Base-by-base conservation (phyloP, 2,888 invertebrate genomes). In the Plebejus argus region DNA sequence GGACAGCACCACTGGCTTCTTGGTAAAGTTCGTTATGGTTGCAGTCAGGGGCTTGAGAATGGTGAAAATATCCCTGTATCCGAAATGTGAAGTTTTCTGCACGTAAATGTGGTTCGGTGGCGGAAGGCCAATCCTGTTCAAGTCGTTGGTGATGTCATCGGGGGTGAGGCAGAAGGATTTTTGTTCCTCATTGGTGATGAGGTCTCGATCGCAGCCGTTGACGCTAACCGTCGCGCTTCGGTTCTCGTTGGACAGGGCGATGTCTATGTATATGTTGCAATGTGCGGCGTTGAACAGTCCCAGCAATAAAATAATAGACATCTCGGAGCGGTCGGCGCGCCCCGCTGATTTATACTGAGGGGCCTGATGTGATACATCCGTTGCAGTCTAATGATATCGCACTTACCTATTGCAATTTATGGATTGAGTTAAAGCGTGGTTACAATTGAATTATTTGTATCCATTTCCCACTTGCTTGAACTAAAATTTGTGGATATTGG, bases 331-430 rank as follows among this genome's bases (percentile, higher is more conserved):
- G 45, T 39, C 72, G 45, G 39, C 45, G 39, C 45, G 72, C 39
- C 39, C 20, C 20, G 72, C 18, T 20, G 72, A 72, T 72, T 33
- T 6, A 39, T 20, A 72, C 39, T 45, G 45, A 72, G 72, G 72
- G 39, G 20, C 72, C 45, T 39, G 20, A 39, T 39, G 23, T 72
- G 39, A 72, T 72, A 39, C 23, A 72, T 72, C 35, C 39, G 39
- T 20, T 72, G 72, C 72, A 72, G 45, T 39, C 12, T 72, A 45
- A 72, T 39, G 39, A 72, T 45, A 45, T 72, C 72, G 15, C 72
- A 72, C 72, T 66, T 33, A 66, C 66, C 39, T 45, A 72, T 72
- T 72, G 72, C 72, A 72, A 45, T 45, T 72, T 72, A 72, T 72
- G 23, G 72, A 72, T 45, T 72, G 20, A 72, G 45, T 45, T 20